phyloP scores from a whole-genome alignment of 2,797 vertebrate genomes.

The Ispidina lecontei region DNA sequence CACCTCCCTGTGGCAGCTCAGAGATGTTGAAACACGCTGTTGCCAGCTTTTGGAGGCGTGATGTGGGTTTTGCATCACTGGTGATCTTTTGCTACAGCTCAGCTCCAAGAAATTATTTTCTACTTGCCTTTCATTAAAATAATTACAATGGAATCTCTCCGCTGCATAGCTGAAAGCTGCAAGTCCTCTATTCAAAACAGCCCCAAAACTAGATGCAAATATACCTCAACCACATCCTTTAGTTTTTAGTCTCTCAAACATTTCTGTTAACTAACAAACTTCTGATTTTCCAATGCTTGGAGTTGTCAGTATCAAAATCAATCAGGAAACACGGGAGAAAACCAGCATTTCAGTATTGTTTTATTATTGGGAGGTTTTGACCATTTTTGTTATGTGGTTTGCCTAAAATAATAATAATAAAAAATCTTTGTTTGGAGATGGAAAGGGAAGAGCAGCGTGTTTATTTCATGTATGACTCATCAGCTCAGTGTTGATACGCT shows the following conservation, averaged over 20 bases:
- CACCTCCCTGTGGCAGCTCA: background rate
- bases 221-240: background rate
- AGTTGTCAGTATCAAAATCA: background rate
- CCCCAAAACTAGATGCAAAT: background rate
- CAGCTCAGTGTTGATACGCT: background rate
- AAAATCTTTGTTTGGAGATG: background rate
- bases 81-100: background rate
- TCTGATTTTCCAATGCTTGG: background rate
- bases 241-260: background rate
- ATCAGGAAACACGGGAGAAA: slow-evolving; percentile 17
- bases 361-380: slow-evolving; percentile 48
- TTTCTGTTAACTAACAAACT: background rate
- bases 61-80: background rate
- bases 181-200: background rate
- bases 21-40: accelerated
- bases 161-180: background rate
- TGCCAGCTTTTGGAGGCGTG: background rate
- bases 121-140: background rate
- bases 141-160: background rate
- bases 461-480: slow-evolving; percentile 31
- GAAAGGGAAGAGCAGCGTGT: background rate
- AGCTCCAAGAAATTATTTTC: background rate
- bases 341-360: background rate
- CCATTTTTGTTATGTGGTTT: background rate
- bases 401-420: slow-evolving; percentile 2